Base-by-base conservation (phyloP, 2,797 vertebrate genomes). In the Tinamus major region DNA sequence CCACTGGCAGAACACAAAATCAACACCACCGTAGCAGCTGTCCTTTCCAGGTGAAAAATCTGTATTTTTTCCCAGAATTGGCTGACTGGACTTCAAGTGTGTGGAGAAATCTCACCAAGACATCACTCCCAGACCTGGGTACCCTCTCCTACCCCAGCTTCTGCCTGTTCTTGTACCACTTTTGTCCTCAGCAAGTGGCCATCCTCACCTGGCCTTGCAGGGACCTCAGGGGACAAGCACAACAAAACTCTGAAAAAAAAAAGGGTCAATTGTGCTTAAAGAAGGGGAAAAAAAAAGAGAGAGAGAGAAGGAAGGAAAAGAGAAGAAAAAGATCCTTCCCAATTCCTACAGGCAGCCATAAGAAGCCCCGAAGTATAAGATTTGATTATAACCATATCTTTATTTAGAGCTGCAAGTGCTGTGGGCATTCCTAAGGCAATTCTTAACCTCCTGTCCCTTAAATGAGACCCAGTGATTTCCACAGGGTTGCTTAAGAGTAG, bases 381-480 rank as follows among this genome's bases (percentile, higher is more conserved):
- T 92, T 87, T 90, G 55, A 85, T 87, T 85, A 81, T 87, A 93
- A 84, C 13, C 18, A 13, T 67, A 76, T 79, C 74, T 70, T 91
- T 92, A 89, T 91, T 88, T 91, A 91, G 51, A 81, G 27, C 67
- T 91, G 51, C 37, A 72, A 88, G 21, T 86, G 74, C 85, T 84
- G 51, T 81, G 80, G 74, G 83, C 87, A 67, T 72, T 92, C 92
- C 85, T 88, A 79, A 84, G 79, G 91, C 91, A 90, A 79, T 79
- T 80, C 39, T 96, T 91, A 94, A 92, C 74, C 89, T 39, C 48
- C 58, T 93, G 76, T 69, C 53, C 91, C 77, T 74, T 84, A 83
- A 85, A 61, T 0, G 0, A 91, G 62, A 87, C 35, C 87, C 65
- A 39, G 10, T 59, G 27, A 51, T 94, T 94, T 94, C 74, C 63